Conservation (phyloP, 1,140 invertebrate genomes). For the Drosophila busckii region DNA sequence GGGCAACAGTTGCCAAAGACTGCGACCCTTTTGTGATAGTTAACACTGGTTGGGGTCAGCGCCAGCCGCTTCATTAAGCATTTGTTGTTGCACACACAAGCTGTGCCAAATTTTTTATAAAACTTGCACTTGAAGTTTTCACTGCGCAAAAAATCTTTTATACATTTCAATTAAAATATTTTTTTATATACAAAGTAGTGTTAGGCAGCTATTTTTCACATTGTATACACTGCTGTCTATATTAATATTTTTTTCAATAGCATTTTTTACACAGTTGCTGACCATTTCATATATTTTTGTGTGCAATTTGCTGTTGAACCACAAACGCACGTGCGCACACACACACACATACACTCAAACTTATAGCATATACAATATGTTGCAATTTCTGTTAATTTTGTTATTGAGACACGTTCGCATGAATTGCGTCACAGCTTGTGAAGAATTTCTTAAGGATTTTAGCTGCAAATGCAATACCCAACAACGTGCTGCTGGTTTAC, state of each 20-base stretch:
- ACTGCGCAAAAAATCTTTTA: slow-evolving; percentile 13
- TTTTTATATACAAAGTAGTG: neutral
- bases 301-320: slow-evolving; percentile 47
- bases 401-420: slow-evolving; percentile 71
- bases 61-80: slow-evolving; percentile 56
- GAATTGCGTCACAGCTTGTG: slow-evolving; percentile 60
- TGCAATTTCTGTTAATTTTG: slow-evolving; percentile 75
- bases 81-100: slow-evolving; percentile 43
- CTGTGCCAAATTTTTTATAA: slow-evolving; percentile 48
- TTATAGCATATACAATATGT: slow-evolving; percentile 49
- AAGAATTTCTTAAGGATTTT: slow-evolving; percentile 26
- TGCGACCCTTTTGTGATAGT: slow-evolving; percentile 47
- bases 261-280: slow-evolving; percentile 47
- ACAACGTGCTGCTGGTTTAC: neutral
- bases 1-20: slow-evolving; percentile 64
- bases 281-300: slow-evolving; percentile 33
- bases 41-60: neutral
- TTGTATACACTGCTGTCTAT: neutral
- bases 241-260: slow-evolving; percentile 43
- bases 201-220: neutral
- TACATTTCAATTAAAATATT: neutral
- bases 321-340: slow-evolving; percentile 11
- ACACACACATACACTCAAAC: neutral
- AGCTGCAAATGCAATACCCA: slow-evolving; percentile 35
- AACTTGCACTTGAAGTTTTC: slow-evolving; percentile 45